Evolutionary conservation across 2,113 vertebrate genomes (phyloP).

Genomic region (Nothobranchius kuhntae): DNA sequence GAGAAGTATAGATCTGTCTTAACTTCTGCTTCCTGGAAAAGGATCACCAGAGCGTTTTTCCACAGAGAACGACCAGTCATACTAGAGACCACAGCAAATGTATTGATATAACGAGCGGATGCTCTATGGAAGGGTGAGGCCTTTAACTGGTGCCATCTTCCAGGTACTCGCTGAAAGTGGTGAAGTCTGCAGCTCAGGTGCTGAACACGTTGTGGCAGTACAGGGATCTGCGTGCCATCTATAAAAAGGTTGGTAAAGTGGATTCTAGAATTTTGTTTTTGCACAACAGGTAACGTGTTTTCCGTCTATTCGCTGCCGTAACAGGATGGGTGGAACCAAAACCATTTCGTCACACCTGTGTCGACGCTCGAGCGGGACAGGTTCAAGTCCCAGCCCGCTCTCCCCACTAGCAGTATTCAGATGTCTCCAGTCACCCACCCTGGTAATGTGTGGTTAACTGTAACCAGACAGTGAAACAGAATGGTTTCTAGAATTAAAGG

Average conservation of each 20-base stretch:
- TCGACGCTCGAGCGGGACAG: constrained; percentile 93
- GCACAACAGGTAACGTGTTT: too few species aligned
- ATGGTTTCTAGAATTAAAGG: constrained; percentile 54
- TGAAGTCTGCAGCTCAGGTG: constrained; percentile 96
- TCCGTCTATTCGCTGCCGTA: constrained; percentile 2
- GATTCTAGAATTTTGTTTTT: too few species aligned
- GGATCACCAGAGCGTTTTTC: too few species aligned
- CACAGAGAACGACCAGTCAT: too few species aligned
- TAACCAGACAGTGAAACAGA: constrained; percentile 37
- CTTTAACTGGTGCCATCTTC: constrained; percentile 11
- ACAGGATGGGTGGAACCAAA: constrained; percentile 98
- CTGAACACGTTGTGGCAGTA: constrained; percentile 98
- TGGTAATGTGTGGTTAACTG: constrained; percentile 74
- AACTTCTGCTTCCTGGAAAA: too few species aligned
- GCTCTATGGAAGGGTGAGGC: too few species aligned
- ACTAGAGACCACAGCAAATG: too few species aligned
- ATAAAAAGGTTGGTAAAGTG: constrained; percentile 87
- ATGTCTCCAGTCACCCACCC: constrained; percentile 95
- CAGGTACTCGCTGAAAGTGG: constrained; percentile 96
- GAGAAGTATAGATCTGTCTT: too few species aligned
- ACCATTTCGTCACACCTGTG: constrained; percentile 97
- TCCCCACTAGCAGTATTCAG: constrained; percentile 89
- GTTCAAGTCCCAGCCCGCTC: constrained; percentile 93
- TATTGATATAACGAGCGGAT: too few species aligned
- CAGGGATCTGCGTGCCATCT: constrained; percentile 95